Conservation (phyloP, 2,797 vertebrate genomes). For the Erpetoichthys calabaricus region DNA sequence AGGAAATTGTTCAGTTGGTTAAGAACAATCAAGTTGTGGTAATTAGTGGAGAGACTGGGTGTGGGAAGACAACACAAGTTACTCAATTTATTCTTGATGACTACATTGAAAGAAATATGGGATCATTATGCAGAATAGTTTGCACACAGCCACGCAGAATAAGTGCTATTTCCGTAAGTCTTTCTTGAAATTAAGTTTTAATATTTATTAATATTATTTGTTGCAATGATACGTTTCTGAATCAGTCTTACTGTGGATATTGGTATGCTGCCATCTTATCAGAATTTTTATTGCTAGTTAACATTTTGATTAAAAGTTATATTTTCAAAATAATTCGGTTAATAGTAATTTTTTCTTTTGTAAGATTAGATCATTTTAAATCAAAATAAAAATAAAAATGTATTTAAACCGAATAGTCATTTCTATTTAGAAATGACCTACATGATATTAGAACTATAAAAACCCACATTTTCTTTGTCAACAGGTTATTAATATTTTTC, state of each 20-base stretch:
- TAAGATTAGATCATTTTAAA: too few relatives aligned
- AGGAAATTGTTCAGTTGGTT: constrained; percentile 77
- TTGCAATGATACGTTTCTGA: background rate
- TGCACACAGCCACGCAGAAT: constrained; percentile 91
- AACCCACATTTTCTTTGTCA: background rate
- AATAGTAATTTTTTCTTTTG: too few relatives aligned
- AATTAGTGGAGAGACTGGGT: constrained; percentile 90
- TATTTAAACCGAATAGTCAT: too few relatives aligned
- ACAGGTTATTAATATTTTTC: background rate
- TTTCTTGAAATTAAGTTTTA: background rate
- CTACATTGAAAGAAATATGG: constrained; percentile 63
- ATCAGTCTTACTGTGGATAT: too few relatives aligned
- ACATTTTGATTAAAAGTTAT: too few relatives aligned
- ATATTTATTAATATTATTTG: background rate
- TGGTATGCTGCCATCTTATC: too few relatives aligned
- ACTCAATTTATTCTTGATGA: constrained; percentile 91
- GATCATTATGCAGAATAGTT: constrained; percentile 75
- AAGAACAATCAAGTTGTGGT: constrained; percentile 67
- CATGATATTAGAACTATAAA: background rate
- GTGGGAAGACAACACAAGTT: constrained; percentile 94
- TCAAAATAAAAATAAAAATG: too few relatives aligned
- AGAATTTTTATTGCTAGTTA: too few relatives aligned
- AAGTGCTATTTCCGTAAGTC: constrained; percentile 86
- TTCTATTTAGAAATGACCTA: too few relatives aligned
- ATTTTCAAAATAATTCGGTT: too few relatives aligned